phyloP scores from a whole-genome alignment of 1,140 invertebrate genomes.

The Ganaspis sp. region DNA sequence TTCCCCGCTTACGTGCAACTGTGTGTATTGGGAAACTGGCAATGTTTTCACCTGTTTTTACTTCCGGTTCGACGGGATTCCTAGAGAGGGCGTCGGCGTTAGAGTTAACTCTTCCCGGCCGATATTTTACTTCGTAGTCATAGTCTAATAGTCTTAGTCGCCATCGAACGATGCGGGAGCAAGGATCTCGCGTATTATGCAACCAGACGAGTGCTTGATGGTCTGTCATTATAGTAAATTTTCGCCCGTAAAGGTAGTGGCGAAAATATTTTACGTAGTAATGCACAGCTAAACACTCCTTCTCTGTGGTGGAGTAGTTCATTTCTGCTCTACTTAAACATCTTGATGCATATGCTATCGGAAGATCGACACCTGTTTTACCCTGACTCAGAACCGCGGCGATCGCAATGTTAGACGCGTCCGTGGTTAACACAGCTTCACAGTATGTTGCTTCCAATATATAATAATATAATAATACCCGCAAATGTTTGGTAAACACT shows the following conservation, averaged over 20 bases:
- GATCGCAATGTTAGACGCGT: conserved; percentile 46
- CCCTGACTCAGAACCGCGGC: conserved; percentile 30
- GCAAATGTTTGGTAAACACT: too few species aligned
- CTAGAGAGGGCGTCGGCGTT: conserved; percentile 62
- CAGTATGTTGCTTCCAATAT: too few species aligned
- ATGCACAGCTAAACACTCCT: conserved; percentile 68
- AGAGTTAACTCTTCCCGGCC: conserved; percentile 51
- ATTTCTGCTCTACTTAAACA: conserved; percentile 56
- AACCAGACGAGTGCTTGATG: conserved; percentile 75
- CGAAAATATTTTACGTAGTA: conserved; percentile 64
- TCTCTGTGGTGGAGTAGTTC: conserved; percentile 70
- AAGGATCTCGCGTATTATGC: conserved; percentile 69
- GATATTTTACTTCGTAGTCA: conserved; percentile 63
- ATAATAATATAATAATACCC: too few species aligned
- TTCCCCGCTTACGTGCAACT: too few species aligned
- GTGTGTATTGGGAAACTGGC: too few species aligned
- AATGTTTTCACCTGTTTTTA: too few species aligned
- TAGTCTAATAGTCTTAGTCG: conserved; percentile 62
- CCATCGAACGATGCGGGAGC: conserved; percentile 59
- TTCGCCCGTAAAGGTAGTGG: conserved; percentile 72
- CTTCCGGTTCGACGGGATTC: too few species aligned
- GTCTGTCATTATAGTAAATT: conserved; percentile 76
- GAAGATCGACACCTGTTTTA: conserved; percentile 35
- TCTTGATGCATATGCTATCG: conserved; percentile 27
- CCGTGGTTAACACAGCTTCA: too few species aligned